Evolutionary conservation across 2,797 vertebrate species (phyloP), one percentile per base, ranked within the genome.

Genomic region (Rhodeus uyekii): DNA sequence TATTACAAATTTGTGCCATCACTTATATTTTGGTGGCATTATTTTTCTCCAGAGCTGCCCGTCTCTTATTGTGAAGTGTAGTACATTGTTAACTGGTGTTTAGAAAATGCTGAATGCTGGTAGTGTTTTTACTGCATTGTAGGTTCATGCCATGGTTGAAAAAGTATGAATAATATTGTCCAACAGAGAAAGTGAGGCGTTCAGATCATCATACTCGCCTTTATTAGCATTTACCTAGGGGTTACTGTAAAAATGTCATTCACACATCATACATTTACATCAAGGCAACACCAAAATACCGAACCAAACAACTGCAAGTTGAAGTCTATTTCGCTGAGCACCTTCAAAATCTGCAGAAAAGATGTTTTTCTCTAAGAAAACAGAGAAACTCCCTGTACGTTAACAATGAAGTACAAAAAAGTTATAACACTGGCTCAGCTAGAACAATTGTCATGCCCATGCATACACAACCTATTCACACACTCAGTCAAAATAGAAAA

Each of bases 51-150:
- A 90, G 85, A 91, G 86, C 84, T 79, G 87, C 88, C 86, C 81
- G 86, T 64, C 82, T 84, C 83, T 88, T 88, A 89, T 92, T 92
- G 91, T 93, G 82, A 89, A 53, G 81, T 84, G 65, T 55, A 1
- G 81, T 79, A 84, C 82, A 88, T 93, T 93, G 91, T 93, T 93
- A 89, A 86, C 69, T 87, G 78, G 84, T 89, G 89, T 92, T 92
- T 91, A 87, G 87, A 93, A 93, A 93, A 87, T 88, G 91, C 93
- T 94, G 92, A 95, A 93, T 87, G 90, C 88, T 93, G 87, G 88
- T 24, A 90, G 86, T 91, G 91, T 91, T 91, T 91, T 89, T 89
- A 90, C 90, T 90, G 91, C 90, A 92, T 85, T 90, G 91, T 85
- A 69, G 85, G 81, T 89, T 92, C 42, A 63, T 32, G 39, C 24